A percentile compares a stretch with the other conserved stretches of the same genome.
These are phyloP conservation scores for Sebastes umbrosus DNA, from an alignment of 2,797 vertebrate species.

Conservation along the genomic window DNA sequence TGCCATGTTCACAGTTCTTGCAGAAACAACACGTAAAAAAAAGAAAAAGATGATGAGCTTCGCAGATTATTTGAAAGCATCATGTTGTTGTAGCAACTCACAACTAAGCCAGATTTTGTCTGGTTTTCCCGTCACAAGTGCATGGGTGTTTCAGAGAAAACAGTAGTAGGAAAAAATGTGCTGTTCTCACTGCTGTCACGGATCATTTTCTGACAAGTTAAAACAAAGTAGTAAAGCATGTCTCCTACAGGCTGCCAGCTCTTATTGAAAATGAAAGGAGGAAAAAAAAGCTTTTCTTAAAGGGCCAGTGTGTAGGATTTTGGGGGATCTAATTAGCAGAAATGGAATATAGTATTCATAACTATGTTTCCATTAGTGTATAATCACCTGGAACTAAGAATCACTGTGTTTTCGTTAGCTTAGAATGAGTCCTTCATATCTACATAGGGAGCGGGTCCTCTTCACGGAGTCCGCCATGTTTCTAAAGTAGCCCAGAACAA, in stretches of 20 bases:
- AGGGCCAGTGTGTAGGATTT: no score
- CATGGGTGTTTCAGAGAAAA: background rate
- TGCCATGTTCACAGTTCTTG: background rate
- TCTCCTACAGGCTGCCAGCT: background rate
- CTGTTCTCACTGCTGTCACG: background rate
- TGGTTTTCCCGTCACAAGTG: background rate
- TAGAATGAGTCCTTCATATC: no score
- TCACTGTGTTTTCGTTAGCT: no score
- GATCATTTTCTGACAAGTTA: constrained; percentile 37
- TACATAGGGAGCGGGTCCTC: no score
- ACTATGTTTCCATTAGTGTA: no score
- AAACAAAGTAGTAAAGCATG: constrained; percentile 32
- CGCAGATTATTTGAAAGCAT: fast-evolving
- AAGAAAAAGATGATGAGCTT: background rate
- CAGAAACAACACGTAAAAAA: background rate
- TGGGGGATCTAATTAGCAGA: no score
- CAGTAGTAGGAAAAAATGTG: constrained; percentile 14
- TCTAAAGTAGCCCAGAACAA: no score
- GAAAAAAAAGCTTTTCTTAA: background rate
- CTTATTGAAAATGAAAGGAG: background rate
- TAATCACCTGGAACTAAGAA: no score
- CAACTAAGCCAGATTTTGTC: background rate
- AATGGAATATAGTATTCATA: no score
- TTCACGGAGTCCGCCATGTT: no score
- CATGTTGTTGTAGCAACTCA: background rate